Conservation (phyloP, 2,113 vertebrate species). For the Heterotilapia buettikoferi region DNA sequence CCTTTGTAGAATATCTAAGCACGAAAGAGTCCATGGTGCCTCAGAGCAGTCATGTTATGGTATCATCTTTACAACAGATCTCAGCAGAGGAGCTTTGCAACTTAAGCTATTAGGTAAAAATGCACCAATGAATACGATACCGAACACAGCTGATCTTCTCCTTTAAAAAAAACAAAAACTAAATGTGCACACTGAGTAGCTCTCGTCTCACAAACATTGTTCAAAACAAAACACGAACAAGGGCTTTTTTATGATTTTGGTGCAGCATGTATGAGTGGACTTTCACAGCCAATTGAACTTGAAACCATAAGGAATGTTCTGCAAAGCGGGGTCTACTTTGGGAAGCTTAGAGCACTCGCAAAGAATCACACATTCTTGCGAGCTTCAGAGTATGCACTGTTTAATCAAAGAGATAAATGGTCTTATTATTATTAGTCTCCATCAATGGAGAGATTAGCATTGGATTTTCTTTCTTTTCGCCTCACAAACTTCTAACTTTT, state of each 20-base stretch:
- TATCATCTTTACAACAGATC: conserved; percentile 13
- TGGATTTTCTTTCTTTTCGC: conserved; percentile 49
- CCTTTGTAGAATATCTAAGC: conserved; percentile 11
- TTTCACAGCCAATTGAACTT: conserved; percentile 65
- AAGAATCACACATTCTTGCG: conserved; percentile 61
- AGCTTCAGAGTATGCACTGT: conserved; percentile 58
- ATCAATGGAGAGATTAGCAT: conserved; percentile 59
- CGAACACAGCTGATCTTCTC: background rate
- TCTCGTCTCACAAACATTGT: background rate
- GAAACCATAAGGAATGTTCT: conserved; percentile 63
- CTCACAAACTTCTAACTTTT: conserved; percentile 46
- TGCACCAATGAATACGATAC: background rate
- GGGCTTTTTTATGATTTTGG: conserved; percentile 18
- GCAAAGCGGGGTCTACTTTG: conserved; percentile 30
- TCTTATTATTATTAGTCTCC: conserved; percentile 49
- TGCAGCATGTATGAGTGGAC: conserved; percentile 37
- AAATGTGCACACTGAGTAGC: background rate
- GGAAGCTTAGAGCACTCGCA: conserved; percentile 34
- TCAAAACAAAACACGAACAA: background rate
- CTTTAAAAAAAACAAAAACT: background rate
- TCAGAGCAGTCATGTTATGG: conserved; percentile 1
- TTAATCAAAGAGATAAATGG: conserved; percentile 58
- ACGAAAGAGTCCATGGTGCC: background rate
- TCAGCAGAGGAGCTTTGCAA: conserved; percentile 5
- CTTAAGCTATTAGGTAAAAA: conserved; percentile 10